Evolutionary conservation across 2,113 vertebrate species (phyloP), one percentile per base, ranked within the genome.

Genomic region (Circaetus cinerascens): DNA sequence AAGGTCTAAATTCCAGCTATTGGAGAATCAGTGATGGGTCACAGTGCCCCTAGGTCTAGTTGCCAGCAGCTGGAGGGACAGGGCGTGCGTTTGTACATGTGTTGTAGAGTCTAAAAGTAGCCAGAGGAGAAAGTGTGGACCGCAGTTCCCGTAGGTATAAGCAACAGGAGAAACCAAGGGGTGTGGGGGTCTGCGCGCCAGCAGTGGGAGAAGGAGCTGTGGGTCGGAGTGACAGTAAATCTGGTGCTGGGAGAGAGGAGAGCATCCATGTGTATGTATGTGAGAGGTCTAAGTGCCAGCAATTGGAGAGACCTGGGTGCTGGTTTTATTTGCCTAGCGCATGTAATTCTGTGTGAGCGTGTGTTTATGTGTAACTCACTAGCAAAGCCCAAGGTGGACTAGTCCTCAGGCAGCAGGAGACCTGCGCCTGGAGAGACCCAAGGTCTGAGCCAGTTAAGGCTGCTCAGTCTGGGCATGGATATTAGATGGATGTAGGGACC

Each of bases 101-200:
- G 7, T 43, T 45, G 29, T 67, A 64, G 88, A 18, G 12, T 36
- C 14, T 11, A 36, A 45, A 7, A 48, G 12, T 22, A 20, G 0
- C 0, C 27, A 22, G 16, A 88, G 40, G 8, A 60, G 25, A 13
- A 73, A 21, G 32, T 41, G 25, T 64, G 32, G 40, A 32, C 13
- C 4, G 2, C 25, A 81, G 7, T 16, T 22, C 19, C 46, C 38
- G 6, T 6, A 48, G 19, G 22, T 50, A 27, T 51, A 86, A 48
- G 17, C 20, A 57, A 50, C 3, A 25, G 38, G 30, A 68, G 17
- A 86, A 81, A 32, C 2, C 7, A 21, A 19, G 14, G 4, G 15
- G 3, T 18, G 2, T 2, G 10, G 4, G 7, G 5, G 1, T 63
- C 7, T 50, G 27, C 50, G 19, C 20, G 18, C 4, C 26, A 81